A percentile compares a stretch with the other conserved stretches of the same genome.
phyloP scores from a whole-genome alignment of 2,113 vertebrate species.

The Ptychochromis oligacanthus region DNA sequence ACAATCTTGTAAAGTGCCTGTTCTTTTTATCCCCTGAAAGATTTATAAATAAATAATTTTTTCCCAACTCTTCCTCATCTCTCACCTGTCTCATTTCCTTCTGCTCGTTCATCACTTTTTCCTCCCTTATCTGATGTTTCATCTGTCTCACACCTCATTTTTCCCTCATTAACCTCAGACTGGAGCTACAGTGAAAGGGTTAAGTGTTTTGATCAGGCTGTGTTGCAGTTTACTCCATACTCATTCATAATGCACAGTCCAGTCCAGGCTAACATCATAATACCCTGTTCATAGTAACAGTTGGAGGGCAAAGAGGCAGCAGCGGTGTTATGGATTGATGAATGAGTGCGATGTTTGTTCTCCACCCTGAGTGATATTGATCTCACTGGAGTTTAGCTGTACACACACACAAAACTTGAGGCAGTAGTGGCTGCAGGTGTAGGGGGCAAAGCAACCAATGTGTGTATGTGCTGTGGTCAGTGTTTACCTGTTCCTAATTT shows the following conservation, averaged over 20 bases:
- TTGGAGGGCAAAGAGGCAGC: slow-evolving; percentile 60
- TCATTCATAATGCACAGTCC: slow-evolving; percentile 58
- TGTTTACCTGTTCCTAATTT: slow-evolving; percentile 36
- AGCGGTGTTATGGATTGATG: slow-evolving; percentile 66
- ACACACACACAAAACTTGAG: not conserved
- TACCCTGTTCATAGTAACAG: slow-evolving; percentile 28
- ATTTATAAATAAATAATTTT: slow-evolving; percentile 65
- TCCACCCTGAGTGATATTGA: slow-evolving; percentile 69
- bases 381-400: slow-evolving; percentile 46
- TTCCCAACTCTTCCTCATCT: slow-evolving; percentile 42
- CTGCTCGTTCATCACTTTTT: slow-evolving; percentile 23
- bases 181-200: slow-evolving; percentile 12
- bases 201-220: slow-evolving; percentile 40
- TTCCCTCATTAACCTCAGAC: slow-evolving; percentile 17
- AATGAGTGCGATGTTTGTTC: slow-evolving; percentile 65
- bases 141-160: slow-evolving; percentile 2
- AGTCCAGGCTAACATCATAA: slow-evolving; percentile 46
- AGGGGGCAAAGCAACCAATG: not conserved
- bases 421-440: slow-evolving; percentile 18
- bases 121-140: not conserved
- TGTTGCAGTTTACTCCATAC: slow-evolving; percentile 14
- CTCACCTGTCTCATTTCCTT: slow-evolving; percentile 68
- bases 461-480: slow-evolving; percentile 23
- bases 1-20: slow-evolving; percentile 63
- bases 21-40: slow-evolving; percentile 39